Evolutionary conservation across 2,113 vertebrate genomes (phyloP), one percentile per base, ranked within the genome.

Genomic region (Cygnus buccinator): DNA sequence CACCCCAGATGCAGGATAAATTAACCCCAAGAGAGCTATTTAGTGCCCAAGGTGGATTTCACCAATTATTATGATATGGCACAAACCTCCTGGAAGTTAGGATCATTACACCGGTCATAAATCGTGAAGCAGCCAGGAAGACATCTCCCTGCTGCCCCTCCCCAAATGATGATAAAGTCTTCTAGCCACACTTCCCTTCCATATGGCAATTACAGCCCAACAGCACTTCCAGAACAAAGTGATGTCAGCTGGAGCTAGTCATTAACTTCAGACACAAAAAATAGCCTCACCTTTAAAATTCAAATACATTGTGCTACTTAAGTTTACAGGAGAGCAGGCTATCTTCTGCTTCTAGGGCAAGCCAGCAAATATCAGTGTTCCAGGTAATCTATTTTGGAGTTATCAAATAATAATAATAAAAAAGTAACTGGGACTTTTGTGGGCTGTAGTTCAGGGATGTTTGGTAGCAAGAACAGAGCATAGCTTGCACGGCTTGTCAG

Each of bases 21-120:
- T 90, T 52, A 89, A 87, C 87, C 93, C 82, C 94, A 59, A 80
- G 95, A 92, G 89, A 94, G 23, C 57, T 84, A 22, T 68, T 92
- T 52, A 89, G 43, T 65, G 84, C 73, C 84, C 80, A 75, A 75
- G 70, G 80, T 84, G 80, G 80, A 61, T 50, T 65, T 39, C 73
- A 72, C 79, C 84, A 82, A 92, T 95, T 93, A 88, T 61, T 21
- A 75, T 10, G 66, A 84, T 43, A 50, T 3, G 35, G 61, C 76
- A 90, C 73, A 90, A 93, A 88, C 29, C 10, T 4, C 77, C 72
- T 25, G 73, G 73, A 77, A 90, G 43, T 89, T 31, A 61, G 57
- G n/a, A 65, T 33, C 71, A 76, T 78, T 81, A 52, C 80, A 13
- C 25, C 6, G 59, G 37, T 23, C 90, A 93, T 77, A 84, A 94